These are phyloP conservation scores for Cyanoliseus patagonus DNA, from an alignment of 2,113 vertebrate species.

Conservation along the genomic window DNA sequence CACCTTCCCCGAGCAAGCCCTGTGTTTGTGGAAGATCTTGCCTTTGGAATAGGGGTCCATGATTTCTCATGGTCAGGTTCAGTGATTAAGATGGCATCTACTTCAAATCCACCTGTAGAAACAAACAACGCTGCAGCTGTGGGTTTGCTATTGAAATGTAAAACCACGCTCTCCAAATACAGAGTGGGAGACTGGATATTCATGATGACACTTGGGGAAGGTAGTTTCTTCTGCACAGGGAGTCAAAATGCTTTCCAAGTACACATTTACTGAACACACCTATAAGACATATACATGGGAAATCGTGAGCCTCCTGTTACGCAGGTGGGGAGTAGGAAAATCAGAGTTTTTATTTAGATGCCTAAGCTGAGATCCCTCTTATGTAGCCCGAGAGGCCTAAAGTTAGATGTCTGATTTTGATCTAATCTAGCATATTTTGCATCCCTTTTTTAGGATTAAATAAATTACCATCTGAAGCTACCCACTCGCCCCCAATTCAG, in stretches of 20 bases:
- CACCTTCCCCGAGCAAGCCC: background rate
- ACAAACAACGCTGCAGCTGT: slow-evolving; percentile 20
- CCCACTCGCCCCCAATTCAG: fast-evolving
- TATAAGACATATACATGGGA: background rate
- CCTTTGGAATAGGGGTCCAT: slow-evolving; percentile 4
- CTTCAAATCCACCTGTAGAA: slow-evolving; percentile 54
- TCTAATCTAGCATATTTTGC: background rate
- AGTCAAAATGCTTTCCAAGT: background rate
- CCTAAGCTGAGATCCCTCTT: background rate
- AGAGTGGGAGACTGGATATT: background rate
- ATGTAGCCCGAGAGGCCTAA: background rate
- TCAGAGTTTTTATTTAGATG: background rate
- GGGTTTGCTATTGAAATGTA: slow-evolving; percentile 20
- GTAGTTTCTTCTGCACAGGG: background rate
- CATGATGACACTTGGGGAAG: background rate
- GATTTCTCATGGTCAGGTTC: slow-evolving; percentile 34
- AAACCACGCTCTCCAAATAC: background rate
- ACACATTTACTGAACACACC: background rate
- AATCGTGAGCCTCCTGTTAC: background rate
- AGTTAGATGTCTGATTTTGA: background rate
- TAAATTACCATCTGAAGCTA: background rate
- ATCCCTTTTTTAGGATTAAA: background rate
- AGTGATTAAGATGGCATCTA: slow-evolving; percentile 26
- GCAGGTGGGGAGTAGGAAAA: background rate
- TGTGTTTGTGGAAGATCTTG: slow-evolving; percentile 50